phyloP scores from a whole-genome alignment of 2,113 vertebrate genomes.

The Pomatorhinus ruficollis region DNA sequence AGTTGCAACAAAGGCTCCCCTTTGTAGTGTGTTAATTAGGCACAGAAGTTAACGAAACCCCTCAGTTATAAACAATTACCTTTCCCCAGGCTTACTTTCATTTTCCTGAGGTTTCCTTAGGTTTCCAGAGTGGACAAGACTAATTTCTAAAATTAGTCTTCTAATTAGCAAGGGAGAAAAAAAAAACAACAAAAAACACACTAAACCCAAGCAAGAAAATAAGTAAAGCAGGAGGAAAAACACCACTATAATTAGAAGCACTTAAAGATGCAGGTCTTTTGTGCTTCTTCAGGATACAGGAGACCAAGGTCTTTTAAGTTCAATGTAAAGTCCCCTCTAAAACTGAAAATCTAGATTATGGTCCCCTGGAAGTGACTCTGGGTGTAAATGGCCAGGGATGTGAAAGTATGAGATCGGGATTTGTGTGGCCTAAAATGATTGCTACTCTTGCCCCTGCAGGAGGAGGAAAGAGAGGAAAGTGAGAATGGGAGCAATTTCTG shows the following conservation, averaged over 20 bases:
- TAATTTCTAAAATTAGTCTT: conserved; percentile 48
- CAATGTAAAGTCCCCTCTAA: neutral
- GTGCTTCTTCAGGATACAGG: neutral
- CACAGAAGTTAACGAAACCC: conserved; percentile 45
- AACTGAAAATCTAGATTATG: neutral
- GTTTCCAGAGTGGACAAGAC: conserved; percentile 31
- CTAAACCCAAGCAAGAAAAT: neutral
- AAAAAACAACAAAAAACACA: neutral
- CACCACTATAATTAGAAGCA: neutral
- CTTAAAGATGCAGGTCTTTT: neutral
- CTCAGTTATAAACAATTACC: conserved; percentile 44
- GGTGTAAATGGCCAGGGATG: neutral
- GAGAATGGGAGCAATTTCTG: neutral
- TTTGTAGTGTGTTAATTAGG: conserved; percentile 61
- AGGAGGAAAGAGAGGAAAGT: neutral
- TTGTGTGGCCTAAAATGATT: neutral
- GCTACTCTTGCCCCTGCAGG: neutral
- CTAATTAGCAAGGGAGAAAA: neutral
- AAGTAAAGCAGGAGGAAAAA: neutral
- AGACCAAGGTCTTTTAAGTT: neutral
- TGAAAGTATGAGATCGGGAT: neutral
- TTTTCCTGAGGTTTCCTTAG: neutral
- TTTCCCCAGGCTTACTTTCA: conserved; percentile 44
- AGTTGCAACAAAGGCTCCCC: conserved; percentile 44
- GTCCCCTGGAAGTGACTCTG: neutral